phyloP scores from a whole-genome alignment of 1,140 invertebrate species.

The Brachionus paranguensis region DNA sequence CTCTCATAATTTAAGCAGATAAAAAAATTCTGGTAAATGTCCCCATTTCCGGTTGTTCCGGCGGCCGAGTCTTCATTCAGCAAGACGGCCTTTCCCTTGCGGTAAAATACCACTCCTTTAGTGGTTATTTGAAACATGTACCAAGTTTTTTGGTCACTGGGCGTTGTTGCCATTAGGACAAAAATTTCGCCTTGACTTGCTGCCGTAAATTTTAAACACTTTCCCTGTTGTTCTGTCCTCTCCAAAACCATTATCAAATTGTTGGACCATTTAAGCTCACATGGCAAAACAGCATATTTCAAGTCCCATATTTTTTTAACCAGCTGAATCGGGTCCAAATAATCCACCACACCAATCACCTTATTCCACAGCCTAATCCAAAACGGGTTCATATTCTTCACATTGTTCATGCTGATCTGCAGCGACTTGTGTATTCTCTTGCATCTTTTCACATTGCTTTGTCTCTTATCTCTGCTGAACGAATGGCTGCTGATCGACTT shows the following conservation, averaged over 20 bases:
- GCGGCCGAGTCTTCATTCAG: conserved; percentile 30
- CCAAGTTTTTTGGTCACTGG: conserved; percentile 37
- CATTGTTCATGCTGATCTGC: background rate
- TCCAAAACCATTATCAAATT: conserved; percentile 31
- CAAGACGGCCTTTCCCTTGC: background rate
- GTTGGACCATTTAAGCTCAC: conserved; percentile 31
- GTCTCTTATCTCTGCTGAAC: background rate
- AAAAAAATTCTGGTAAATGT: conserved; percentile 38
- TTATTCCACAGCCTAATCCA: conserved; percentile 18
- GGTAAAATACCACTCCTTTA: conserved; percentile 29
- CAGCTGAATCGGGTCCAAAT: conserved; percentile 13
- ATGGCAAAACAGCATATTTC: conserved; percentile 19
- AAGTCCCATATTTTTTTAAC: conserved; percentile 28
- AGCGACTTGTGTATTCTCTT: background rate
- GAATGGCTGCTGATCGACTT: conserved; percentile 4
- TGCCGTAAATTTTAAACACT: conserved; percentile 24
- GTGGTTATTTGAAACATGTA: conserved; percentile 37
- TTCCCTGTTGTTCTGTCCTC: background rate
- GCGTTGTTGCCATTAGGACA: conserved; percentile 14
- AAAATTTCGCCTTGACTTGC: conserved; percentile 27
- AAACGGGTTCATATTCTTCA: conserved; percentile 29
- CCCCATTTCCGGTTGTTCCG: conserved; percentile 12
- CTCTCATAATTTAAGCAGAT: conserved; percentile 29
- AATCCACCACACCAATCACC: conserved; percentile 21
- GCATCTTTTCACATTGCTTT: background rate